Evolutionary conservation across 2,797 vertebrate genomes (phyloP).

Genomic region (Dryobates pubescens): DNA sequence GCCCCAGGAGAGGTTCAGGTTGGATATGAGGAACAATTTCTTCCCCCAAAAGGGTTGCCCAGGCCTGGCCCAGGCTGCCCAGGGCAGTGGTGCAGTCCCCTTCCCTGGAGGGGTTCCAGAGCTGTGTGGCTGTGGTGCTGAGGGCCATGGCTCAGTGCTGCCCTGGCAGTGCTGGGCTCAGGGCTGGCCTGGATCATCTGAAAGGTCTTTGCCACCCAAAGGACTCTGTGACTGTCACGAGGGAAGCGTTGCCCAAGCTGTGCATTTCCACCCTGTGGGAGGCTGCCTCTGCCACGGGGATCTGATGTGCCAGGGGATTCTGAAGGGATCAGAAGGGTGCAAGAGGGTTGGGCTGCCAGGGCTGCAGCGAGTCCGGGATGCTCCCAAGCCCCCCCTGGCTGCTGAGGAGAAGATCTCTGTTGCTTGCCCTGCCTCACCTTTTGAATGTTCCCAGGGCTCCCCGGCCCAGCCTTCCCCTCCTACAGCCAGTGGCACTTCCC

Average conservation of each 20-base stretch:
- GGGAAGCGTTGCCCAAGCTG: background rate
- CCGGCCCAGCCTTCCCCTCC: background rate
- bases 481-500: fast-evolving
- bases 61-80: background rate
- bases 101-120: too few species aligned
- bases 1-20: too few species aligned
- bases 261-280: fast-evolving
- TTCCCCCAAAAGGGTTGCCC: background rate
- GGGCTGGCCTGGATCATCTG: background rate
- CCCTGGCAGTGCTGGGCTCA: background rate
- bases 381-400: background rate
- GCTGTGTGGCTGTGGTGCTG: too few species aligned
- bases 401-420: background rate
- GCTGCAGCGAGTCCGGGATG: background rate
- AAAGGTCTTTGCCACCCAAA: background rate
- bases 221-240: background rate
- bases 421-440: background rate
- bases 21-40: too few species aligned
- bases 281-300: background rate
- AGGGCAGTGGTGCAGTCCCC: too few species aligned
- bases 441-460: background rate
- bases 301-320: background rate
- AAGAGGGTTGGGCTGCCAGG: background rate
- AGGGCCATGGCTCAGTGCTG: too few species aligned
- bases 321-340: background rate